Percentiles rank a stretch among this genome's conserved stretches.
phyloP scores from a whole-genome alignment of 2,797 vertebrate genomes.

The Enteromius unitaeniatus region DNA sequence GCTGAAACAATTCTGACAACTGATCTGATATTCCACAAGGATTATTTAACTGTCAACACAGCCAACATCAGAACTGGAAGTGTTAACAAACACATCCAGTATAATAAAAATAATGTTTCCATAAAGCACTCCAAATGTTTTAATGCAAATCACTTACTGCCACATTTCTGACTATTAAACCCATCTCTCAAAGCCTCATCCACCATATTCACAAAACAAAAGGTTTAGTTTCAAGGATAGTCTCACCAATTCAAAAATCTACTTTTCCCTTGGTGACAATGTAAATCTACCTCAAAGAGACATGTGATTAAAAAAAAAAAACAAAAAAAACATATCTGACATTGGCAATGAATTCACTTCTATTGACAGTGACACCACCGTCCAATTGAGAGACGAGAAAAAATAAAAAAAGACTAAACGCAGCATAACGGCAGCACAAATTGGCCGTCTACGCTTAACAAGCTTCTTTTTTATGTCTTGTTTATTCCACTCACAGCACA shows the following conservation, averaged over 20 bases:
- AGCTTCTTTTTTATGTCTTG: conserved; percentile 65
- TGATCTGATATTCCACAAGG: conserved; percentile 15
- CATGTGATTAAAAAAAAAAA: neutral
- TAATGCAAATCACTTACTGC: conserved; percentile 9
- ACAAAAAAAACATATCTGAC: conserved; percentile 25
- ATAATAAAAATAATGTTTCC: conserved; percentile 22
- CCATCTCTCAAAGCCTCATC: conserved; percentile 7
- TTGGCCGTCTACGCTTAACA: conserved; percentile 58
- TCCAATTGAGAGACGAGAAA: conserved; percentile 9
- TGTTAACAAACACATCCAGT: conserved; percentile 27
- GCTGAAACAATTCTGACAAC: conserved; percentile 11
- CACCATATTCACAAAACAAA: conserved; percentile 38
- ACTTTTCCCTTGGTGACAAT: conserved; percentile 18
- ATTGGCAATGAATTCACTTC: conserved; percentile 30
- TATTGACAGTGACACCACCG: conserved; percentile 39
- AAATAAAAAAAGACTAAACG: conserved; percentile 51
- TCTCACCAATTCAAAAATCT: conserved; percentile 32
- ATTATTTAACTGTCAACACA: conserved; percentile 36
- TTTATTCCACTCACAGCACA: conserved; percentile 68
- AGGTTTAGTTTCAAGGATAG: conserved; percentile 27
- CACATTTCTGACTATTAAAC: conserved; percentile 34
- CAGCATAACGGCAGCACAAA: conserved; percentile 62
- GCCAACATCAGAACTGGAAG: neutral
- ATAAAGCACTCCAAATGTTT: conserved; percentile 36
- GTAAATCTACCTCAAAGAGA: conserved; percentile 32